Conservation (phyloP, 2,797 vertebrate species). For the Muscicapa comitata region DNA sequence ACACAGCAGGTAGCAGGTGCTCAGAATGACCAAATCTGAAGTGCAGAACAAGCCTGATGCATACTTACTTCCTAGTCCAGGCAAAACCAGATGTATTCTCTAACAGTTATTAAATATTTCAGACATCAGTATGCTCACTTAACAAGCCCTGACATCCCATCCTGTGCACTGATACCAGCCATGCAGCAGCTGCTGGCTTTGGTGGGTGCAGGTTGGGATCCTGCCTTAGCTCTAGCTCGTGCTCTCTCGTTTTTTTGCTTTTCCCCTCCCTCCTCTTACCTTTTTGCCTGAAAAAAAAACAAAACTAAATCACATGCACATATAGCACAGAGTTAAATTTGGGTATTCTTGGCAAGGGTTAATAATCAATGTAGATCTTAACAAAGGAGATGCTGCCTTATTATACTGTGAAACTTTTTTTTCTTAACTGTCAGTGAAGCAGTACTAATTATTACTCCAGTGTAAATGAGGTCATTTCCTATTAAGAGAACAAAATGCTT, state of each 20-base stretch:
- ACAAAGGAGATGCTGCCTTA: constrained; percentile 86
- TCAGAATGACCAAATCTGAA: not conserved
- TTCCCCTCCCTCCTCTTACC: not conserved
- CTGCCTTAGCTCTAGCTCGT: not conserved
- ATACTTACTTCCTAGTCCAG: not conserved
- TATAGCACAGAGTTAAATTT: constrained; percentile 23
- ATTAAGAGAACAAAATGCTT: constrained; percentile 87
- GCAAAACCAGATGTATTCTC: not conserved
- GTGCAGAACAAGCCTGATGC: not conserved
- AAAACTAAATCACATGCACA: not conserved
- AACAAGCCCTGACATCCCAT: not conserved
- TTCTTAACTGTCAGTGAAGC: constrained; percentile 87
- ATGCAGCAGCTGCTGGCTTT: not conserved
- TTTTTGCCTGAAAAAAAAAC: not conserved
- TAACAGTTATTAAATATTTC: not conserved
- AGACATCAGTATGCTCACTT: not conserved
- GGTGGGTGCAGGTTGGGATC: constrained; percentile 1
- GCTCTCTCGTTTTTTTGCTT: not conserved
- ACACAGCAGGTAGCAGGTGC: not conserved
- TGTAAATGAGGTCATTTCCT: constrained; percentile 88
- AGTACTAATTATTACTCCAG: constrained; percentile 88
- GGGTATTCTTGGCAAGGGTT: constrained; percentile 75
- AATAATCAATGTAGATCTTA: constrained; percentile 80
- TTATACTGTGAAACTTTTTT: constrained; percentile 90
- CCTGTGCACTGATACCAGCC: not conserved